These are phyloP conservation scores for Centrocercus urophasianus DNA, from an alignment of 2,113 vertebrate genomes.

Conservation along the genomic window DNA sequence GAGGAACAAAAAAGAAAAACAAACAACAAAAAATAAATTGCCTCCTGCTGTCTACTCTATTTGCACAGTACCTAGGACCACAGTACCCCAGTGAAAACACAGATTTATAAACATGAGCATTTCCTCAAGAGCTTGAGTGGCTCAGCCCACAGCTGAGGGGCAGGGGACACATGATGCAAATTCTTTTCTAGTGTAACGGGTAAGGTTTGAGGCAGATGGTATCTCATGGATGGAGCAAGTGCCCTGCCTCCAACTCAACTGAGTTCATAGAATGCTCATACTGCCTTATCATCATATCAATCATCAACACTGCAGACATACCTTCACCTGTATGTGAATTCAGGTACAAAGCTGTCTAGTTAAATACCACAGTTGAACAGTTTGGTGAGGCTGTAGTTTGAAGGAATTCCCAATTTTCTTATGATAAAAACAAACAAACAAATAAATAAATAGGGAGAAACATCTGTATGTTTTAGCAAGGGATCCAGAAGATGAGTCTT, in stretches of 20 bases:
- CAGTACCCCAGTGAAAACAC: neutral
- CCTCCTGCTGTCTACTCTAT: neutral
- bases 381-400: neutral
- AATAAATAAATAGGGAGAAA: neutral
- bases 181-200: neutral
- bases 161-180: neutral
- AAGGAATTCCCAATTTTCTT: neutral
- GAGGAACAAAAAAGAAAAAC: neutral
- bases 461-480: neutral
- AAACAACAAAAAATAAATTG: neutral
- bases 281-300: neutral
- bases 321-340: neutral
- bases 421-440: neutral
- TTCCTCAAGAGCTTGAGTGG: neutral
- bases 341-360: neutral
- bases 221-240: neutral
- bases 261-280: neutral
- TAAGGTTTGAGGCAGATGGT: neutral
- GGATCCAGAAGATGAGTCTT: neutral
- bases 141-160: neutral
- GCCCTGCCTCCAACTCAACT: fast-evolving
- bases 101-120: neutral
- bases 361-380: neutral
- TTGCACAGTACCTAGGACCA: neutral
- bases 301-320: neutral